Evolutionary conservation across 1,140 invertebrate species (phyloP).

Genomic region (Scaptomyza pallida): DNA sequence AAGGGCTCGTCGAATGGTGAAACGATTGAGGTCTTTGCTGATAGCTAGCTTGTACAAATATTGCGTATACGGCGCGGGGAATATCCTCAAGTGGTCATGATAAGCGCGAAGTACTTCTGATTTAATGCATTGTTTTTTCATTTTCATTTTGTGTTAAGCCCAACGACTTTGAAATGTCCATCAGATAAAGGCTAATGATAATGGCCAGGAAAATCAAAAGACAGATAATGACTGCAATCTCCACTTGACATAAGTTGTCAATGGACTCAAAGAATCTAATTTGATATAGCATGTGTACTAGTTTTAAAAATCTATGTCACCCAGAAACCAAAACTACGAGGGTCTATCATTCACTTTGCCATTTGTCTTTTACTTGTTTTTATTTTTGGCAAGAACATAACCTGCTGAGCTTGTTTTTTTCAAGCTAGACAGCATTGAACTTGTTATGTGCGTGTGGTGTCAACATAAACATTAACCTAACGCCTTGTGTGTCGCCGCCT

Average conservation of each 20-base stretch:
- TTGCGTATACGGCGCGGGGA: conserved; percentile 30
- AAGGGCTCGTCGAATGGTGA: conserved; percentile 14
- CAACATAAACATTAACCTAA: conserved; percentile 49
- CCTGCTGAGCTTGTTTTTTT: conserved; percentile 6
- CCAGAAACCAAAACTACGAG: not conserved
- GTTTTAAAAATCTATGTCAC: not conserved
- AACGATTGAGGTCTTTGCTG: conserved; percentile 8
- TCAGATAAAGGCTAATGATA: conserved; percentile 37
- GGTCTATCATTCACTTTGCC: conserved; percentile 5
- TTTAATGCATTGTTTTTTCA: conserved; percentile 24
- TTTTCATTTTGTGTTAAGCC: not conserved
- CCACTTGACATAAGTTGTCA: conserved; percentile 5
- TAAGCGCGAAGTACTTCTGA: conserved; percentile 24
- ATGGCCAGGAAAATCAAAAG: not conserved
- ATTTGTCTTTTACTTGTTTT: not conserved
- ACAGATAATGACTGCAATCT: conserved; percentile 16
- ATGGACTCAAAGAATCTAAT: not conserved
- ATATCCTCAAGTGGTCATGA: conserved; percentile 36
- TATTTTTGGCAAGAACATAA: not conserved
- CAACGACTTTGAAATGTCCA: conserved; percentile 46
- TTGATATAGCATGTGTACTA: not conserved
- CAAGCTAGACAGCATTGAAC: conserved; percentile 33
- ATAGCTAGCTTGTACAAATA: conserved; percentile 20
- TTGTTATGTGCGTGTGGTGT: conserved; percentile 35
- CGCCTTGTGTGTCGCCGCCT: conserved; percentile 50